A percentile compares a stretch with the other conserved stretches of the same genome.
These are phyloP conservation scores for Phenganax stokvisi DNA, from an alignment of 92 coral and sea anemone species.

Conservation along the genomic window DNA sequence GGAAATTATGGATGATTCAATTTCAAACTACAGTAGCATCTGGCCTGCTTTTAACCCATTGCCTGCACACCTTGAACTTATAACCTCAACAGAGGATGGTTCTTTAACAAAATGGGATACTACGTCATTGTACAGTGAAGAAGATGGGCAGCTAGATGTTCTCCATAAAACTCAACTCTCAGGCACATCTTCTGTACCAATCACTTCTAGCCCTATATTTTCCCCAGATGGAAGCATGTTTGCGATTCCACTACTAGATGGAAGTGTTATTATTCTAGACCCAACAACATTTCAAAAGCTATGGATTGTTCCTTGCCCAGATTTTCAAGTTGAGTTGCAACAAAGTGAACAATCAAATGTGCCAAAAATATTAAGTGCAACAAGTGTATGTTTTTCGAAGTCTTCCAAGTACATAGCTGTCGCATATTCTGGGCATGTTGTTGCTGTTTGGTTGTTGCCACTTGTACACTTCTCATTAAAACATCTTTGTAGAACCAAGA, in stretches of 20 bases:
- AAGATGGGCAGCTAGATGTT: background rate
- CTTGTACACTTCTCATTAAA: slow-evolving; percentile 19
- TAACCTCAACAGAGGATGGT: slow-evolving; percentile 1
- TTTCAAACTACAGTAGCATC: background rate
- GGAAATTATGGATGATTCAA: background rate
- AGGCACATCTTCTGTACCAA: background rate
- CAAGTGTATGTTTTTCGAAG: slow-evolving; percentile 34
- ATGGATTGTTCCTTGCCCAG: background rate
- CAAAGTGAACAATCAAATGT: background rate
- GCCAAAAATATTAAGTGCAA: background rate
- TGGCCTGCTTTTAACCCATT: slow-evolving; percentile 31
- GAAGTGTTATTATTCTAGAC: slow-evolving; percentile 14
- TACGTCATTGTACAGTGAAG: background rate
- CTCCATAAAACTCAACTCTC: background rate
- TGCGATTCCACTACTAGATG: slow-evolving; percentile 16
- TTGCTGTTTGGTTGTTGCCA: slow-evolving; percentile 8
- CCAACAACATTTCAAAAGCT: slow-evolving; percentile 17
- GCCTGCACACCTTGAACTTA: background rate
- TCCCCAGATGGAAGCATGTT: slow-evolving; percentile 26
- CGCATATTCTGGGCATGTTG: slow-evolving; percentile 13
- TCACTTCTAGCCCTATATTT: slow-evolving; percentile 1
- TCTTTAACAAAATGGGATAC: slow-evolving; percentile 25
- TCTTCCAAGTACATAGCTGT: slow-evolving; percentile 25
- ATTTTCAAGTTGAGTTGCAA: background rate
- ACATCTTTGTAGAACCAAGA: slow-evolving; percentile 24